A percentile compares a stretch with the other conserved stretches of the same genome.
Evolutionary conservation across 2,888 invertebrate species (phyloP).

Genomic region (Argyresthia goedartella): DNA sequence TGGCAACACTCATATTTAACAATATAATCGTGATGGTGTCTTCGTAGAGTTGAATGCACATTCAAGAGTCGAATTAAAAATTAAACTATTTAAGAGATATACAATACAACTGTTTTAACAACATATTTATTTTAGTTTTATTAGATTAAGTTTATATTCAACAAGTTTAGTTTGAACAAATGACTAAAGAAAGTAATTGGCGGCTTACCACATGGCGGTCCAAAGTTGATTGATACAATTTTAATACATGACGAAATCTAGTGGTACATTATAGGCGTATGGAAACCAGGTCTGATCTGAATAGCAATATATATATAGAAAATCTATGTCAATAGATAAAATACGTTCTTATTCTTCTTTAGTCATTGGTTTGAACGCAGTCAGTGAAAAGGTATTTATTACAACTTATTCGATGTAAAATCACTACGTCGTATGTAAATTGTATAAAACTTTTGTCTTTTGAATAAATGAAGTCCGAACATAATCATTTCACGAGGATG

Average conservation of each 20-base stretch:
- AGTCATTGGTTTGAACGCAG: not conserved
- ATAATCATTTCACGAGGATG: too few species aligned
- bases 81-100: not conserved
- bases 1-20: constrained; percentile 69
- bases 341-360: too few species aligned
- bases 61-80: not conserved
- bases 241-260: too few species aligned
- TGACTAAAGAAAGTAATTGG: too few species aligned
- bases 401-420: constrained; percentile 15
- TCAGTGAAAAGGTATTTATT: constrained; percentile 5
- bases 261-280: too few species aligned
- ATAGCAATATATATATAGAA: too few species aligned
- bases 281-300: too few species aligned
- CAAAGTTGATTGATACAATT: too few species aligned
- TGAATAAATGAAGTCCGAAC: too few species aligned
- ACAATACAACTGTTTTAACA: constrained; percentile 1
- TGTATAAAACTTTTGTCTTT: constrained; percentile 25
- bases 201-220: too few species aligned
- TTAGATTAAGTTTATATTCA: constrained; percentile 5
- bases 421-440: constrained; percentile 3
- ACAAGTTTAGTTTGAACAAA: not conserved
- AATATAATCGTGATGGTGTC: constrained; percentile 47
- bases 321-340: too few species aligned
- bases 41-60: not conserved
- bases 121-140: constrained; percentile 1